Evolutionary conservation across 2,797 vertebrate genomes (phyloP).

Genomic region (Neosilurus mollespiculum): DNA sequence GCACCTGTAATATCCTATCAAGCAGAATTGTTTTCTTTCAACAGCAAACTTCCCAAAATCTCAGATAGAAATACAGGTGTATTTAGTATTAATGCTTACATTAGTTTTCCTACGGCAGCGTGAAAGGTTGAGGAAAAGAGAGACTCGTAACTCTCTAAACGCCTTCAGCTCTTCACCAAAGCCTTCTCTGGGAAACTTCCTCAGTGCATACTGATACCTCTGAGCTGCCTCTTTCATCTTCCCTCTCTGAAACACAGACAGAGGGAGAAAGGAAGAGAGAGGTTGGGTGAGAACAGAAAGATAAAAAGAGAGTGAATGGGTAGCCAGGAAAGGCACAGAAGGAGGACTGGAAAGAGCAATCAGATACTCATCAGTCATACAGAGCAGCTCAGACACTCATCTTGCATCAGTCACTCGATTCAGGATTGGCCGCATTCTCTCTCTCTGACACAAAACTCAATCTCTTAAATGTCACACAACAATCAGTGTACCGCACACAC

Average conservation of each 20-base stretch:
- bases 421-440: constrained; percentile 58
- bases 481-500: constrained; percentile 53
- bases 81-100: constrained; percentile 71
- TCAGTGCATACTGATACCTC: constrained; percentile 94
- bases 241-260: constrained; percentile 80
- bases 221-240: constrained; percentile 99
- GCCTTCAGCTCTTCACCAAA: constrained; percentile 96
- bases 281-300: background rate
- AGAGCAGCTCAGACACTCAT: constrained; percentile 30
- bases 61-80: background rate
- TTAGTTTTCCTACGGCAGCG: constrained; percentile 98
- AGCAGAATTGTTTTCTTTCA: background rate
- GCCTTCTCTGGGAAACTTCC: constrained; percentile 97
- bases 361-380: constrained; percentile 25
- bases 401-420: constrained; percentile 64
- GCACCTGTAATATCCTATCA: background rate
- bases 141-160: constrained; percentile 92
- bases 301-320: constrained; percentile 6
- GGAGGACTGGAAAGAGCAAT: constrained; percentile 7
- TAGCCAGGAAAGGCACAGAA: background rate
- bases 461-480: constrained; percentile 69
- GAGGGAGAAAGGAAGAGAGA: background rate
- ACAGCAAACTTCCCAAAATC: background rate
- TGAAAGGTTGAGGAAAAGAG: constrained; percentile 93
- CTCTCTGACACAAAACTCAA: constrained; percentile 59